phyloP scores from a whole-genome alignment of 2,113 vertebrate species.

The Cromileptes altivelis region DNA sequence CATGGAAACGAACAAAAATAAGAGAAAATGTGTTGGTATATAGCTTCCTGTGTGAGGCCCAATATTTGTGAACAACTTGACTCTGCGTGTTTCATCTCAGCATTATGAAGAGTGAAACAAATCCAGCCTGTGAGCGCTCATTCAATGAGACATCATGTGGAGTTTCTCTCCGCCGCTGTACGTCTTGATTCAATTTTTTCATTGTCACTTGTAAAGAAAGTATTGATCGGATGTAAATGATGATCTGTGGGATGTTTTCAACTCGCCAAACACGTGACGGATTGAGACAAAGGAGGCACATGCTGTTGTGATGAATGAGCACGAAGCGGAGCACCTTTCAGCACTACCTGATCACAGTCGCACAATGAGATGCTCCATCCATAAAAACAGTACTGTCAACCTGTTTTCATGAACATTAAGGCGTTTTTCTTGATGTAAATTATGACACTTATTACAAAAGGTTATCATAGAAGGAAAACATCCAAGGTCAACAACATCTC shows the following conservation, averaged over 20 bases:
- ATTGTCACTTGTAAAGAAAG: conserved; percentile 30
- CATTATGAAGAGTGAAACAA: background rate
- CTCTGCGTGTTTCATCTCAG: background rate
- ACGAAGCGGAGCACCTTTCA: background rate
- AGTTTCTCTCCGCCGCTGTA: conserved; percentile 28
- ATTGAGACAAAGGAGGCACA: conserved; percentile 20
- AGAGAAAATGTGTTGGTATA: too few relatives aligned
- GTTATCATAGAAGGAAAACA: background rate
- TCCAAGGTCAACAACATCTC: background rate
- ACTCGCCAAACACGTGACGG: conserved; percentile 31
- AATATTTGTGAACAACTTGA: conserved; percentile 2
- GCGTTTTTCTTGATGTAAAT: background rate
- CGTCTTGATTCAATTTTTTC: conserved; percentile 39
- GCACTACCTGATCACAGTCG: background rate
- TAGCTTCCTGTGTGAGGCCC: too few relatives aligned
- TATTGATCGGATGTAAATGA: conserved; percentile 59
- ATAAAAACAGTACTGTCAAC: background rate
- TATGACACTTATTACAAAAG: background rate
- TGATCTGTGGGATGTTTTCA: conserved; percentile 48
- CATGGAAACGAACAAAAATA: too few relatives aligned
- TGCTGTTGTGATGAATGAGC: background rate
- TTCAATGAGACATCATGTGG: conserved; percentile 21
- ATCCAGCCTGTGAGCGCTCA: background rate
- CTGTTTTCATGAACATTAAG: background rate
- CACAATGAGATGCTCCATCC: background rate